phyloP scores from a whole-genome alignment of 92 coral and sea anemone genomes.

The Epizoanthus rinbou region DNA sequence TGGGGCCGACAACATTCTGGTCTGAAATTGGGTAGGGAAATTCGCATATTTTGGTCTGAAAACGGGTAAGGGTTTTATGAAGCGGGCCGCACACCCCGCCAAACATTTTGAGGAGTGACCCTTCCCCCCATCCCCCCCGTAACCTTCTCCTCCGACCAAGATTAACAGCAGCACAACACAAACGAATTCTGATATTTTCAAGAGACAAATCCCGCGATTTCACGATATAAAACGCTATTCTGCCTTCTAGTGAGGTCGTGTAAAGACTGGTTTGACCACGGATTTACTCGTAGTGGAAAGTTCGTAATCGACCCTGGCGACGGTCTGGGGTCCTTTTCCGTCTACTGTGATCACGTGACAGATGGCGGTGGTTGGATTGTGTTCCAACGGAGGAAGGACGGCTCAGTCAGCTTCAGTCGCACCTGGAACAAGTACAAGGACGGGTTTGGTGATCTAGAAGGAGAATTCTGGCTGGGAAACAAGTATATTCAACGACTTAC shows the following conservation, averaged over 20 bases:
- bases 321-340: neutral
- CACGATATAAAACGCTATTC: too few relatives aligned
- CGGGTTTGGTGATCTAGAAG: conserved; percentile 50
- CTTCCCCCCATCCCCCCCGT: too few relatives aligned
- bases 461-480: conserved; percentile 67
- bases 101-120: too few relatives aligned
- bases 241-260: conserved; percentile 48
- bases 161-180: too few relatives aligned
- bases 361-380: conserved; percentile 53
- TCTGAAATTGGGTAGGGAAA: too few relatives aligned
- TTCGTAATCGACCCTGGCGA: conserved; percentile 28
- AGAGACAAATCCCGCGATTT: too few relatives aligned
- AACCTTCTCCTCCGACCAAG: too few relatives aligned
- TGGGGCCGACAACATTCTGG: too few relatives aligned
- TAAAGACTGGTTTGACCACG: conserved; percentile 56
- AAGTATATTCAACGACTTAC: conserved; percentile 49
- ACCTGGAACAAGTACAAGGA: conserved; percentile 62
- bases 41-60: too few relatives aligned
- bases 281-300: conserved; percentile 42
- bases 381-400: conserved; percentile 46
- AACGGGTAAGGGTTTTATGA: too few relatives aligned
- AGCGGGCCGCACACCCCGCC: too few relatives aligned
- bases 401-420: conserved; percentile 55
- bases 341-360: conserved; percentile 44
- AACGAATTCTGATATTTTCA: too few relatives aligned